phyloP scores from a whole-genome alignment of 2,888 invertebrate species.

The Sepiola atlantica region DNA sequence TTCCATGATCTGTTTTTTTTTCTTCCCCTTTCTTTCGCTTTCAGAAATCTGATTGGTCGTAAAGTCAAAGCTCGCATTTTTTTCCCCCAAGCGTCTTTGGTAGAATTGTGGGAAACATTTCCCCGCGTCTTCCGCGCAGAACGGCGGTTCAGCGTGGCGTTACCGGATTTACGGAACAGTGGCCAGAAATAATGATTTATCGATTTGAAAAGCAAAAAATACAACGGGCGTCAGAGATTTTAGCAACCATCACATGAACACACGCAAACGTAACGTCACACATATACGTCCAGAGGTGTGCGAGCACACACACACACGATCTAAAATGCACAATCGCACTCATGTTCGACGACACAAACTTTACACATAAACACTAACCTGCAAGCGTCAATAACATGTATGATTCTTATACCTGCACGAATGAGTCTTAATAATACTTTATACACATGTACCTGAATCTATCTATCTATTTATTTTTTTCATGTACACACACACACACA shows the following conservation, averaged over 20 bases:
- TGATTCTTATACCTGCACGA: too few relatives aligned
- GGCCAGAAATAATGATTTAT: slow-evolving; percentile 19
- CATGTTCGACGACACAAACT: not conserved
- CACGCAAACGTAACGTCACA: not conserved
- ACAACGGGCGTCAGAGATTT: not conserved
- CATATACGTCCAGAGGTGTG: not conserved
- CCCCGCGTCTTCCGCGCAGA: not conserved
- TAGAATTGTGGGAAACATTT: not conserved
- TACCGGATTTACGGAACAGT: not conserved
- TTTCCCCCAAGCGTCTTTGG: not conserved
- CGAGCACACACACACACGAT: not conserved
- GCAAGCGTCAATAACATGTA: too few relatives aligned
- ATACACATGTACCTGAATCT: too few relatives aligned
- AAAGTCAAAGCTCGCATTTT: not conserved
- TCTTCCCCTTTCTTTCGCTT: not conserved
- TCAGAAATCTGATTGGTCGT: not conserved
- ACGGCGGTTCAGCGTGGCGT: slow-evolving; percentile 14
- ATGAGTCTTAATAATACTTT: too few relatives aligned
- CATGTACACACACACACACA: too few relatives aligned
- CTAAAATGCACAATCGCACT: not conserved
- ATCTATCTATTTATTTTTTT: too few relatives aligned
- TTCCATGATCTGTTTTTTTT: not conserved
- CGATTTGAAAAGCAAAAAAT: not conserved
- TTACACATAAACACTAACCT: not conserved
- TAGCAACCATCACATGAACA: not conserved